Evolutionary conservation across 2,888 invertebrate species (phyloP).

Genomic region (Drosophila niveifrons): DNA sequence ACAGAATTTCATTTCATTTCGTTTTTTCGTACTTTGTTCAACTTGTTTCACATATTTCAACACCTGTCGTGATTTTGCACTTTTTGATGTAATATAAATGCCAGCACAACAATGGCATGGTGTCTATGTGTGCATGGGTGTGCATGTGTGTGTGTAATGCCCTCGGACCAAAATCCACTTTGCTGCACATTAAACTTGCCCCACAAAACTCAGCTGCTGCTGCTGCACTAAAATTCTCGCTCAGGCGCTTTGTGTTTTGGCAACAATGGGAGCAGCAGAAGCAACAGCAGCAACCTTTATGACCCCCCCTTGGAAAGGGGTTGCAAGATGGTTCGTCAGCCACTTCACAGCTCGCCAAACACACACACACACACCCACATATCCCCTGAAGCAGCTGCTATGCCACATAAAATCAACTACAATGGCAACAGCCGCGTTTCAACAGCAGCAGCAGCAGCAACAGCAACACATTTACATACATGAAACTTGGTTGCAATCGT

Average conservation of each 20-base stretch:
- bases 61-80: slow-evolving; percentile 59
- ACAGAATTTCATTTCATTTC: slow-evolving; percentile 3
- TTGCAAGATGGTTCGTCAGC: slow-evolving; percentile 42
- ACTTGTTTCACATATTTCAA: slow-evolving; percentile 23
- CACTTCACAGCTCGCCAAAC: slow-evolving; percentile 54
- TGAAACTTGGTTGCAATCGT: slow-evolving; percentile 1
- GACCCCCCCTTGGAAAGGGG: slow-evolving; percentile 6
- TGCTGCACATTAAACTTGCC: slow-evolving; percentile 61
- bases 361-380: slow-evolving; percentile 2
- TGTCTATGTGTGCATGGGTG: slow-evolving; percentile 14
- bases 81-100: slow-evolving; percentile 53
- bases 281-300: slow-evolving; percentile 18
- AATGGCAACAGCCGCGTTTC: slow-evolving; percentile 37
- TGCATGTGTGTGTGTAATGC: slow-evolving; percentile 21
- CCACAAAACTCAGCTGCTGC: slow-evolving; percentile 18
- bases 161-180: slow-evolving; percentile 62
- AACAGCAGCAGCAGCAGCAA: slow-evolving; percentile 43
- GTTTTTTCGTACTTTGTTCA: neutral
- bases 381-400: slow-evolving; percentile 11
- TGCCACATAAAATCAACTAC: slow-evolving; percentile 3
- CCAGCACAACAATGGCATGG: slow-evolving; percentile 29
- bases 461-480: slow-evolving; percentile 52
- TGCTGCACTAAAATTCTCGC: slow-evolving; percentile 14
- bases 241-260: slow-evolving; percentile 37
- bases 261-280: slow-evolving; percentile 53